These are phyloP conservation scores for Diceros bicornis DNA, from an alignment of 2,797 vertebrate species.

Conservation along the genomic window DNA sequence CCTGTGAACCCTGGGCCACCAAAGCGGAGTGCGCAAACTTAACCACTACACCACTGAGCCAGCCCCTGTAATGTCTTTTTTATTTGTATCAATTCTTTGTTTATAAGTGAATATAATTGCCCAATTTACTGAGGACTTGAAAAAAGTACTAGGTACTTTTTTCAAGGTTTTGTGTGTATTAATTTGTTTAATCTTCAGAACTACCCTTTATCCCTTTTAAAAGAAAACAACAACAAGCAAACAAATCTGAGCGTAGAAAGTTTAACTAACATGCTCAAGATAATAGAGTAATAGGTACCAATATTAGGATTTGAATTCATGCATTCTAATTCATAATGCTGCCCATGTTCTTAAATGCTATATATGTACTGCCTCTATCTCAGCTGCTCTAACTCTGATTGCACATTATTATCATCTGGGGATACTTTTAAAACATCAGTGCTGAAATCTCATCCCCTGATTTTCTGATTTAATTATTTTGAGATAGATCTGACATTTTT, in stretches of 20 bases:
- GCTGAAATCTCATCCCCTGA: not conserved
- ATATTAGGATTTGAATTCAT: not conserved
- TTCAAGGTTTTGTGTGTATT: not conserved
- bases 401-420: not conserved
- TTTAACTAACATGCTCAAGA: not conserved
- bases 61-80: not conserved
- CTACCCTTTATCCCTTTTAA: not conserved
- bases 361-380: not conserved
- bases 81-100: not conserved
- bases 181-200: not conserved
- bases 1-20: too few species aligned
- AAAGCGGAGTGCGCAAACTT: too few species aligned
- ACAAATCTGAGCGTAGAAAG: not conserved
- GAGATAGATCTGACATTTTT: not conserved
- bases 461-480: conserved; percentile 14
- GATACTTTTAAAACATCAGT: not conserved
- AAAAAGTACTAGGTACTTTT: not conserved
- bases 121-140: not conserved
- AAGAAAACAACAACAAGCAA: not conserved
- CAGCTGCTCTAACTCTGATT: not conserved
- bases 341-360: not conserved
- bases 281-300: not conserved
- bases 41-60: too few species aligned
- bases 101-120: not conserved
- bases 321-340: not conserved